Evolutionary conservation across 2,113 vertebrate species (phyloP).

Genomic region (Solea senegalensis): DNA sequence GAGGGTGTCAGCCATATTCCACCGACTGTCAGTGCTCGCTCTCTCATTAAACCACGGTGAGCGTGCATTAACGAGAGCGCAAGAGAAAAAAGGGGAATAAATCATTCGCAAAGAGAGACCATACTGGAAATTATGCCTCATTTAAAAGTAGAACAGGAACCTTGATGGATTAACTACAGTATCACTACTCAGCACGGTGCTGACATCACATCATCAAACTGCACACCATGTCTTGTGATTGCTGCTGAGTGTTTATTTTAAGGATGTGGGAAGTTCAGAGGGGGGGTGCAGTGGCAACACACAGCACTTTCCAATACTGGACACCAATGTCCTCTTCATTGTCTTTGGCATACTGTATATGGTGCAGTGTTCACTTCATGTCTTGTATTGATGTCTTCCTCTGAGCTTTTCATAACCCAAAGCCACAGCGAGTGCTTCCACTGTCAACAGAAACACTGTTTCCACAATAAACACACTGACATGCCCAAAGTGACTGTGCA

Average conservation of each 20-base stretch:
- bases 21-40: conserved; percentile 45
- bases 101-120: conserved; percentile 19
- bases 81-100: conserved; percentile 8
- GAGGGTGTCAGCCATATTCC: conserved; percentile 65
- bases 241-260: neutral
- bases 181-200: neutral
- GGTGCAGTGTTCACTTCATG: neutral
- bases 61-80: conserved; percentile 48
- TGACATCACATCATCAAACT: neutral
- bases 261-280: too few species aligned
- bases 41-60: conserved; percentile 67
- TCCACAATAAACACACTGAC: conserved; percentile 14
- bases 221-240: neutral
- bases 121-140: neutral
- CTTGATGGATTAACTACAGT: neutral
- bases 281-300: neutral
- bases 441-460: conserved; percentile 44
- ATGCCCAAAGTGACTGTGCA: neutral
- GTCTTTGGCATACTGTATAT: conserved; percentile 28
- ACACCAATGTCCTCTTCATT: conserved; percentile 21
- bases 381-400: conserved; percentile 47
- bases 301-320: neutral
- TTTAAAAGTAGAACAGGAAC: neutral
- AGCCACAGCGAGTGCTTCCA: conserved; percentile 1
- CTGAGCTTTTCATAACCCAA: conserved; percentile 27